phyloP scores from a whole-genome alignment of 2,797 vertebrate genomes.

The Lycodopsis pacificus region DNA sequence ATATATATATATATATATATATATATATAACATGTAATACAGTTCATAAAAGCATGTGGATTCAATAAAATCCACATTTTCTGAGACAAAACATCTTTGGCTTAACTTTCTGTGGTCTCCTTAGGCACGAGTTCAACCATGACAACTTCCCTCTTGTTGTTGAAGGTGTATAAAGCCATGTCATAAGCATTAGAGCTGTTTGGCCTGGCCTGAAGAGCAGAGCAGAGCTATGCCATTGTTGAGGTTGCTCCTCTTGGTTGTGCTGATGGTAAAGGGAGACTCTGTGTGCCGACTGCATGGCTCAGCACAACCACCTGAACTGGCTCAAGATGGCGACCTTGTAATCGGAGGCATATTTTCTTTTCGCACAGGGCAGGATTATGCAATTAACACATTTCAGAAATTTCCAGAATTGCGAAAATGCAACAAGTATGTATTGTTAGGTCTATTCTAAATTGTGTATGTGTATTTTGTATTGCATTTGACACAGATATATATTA shows the following conservation, averaged over 20 bases:
- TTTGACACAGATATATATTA: background rate
- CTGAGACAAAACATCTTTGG: conserved; percentile 9
- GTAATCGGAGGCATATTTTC: conserved; percentile 86
- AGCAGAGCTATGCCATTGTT: conserved; percentile 68
- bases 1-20: too few species aligned
- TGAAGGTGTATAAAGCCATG: conserved; percentile 61
- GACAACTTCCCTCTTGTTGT: conserved; percentile 32
- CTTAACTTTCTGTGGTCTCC: conserved; percentile 27
- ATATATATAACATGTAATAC: background rate
- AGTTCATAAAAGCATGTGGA: background rate
- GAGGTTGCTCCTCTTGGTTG: conserved; percentile 60
- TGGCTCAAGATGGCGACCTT: conserved; percentile 79
- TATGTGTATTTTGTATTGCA: conserved; percentile 9
- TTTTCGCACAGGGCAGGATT: conserved; percentile 80
- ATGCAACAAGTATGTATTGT: conserved; percentile 81
- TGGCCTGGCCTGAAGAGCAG: conserved; percentile 20
- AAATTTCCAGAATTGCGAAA: conserved; percentile 70
- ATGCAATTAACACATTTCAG: conserved; percentile 74
- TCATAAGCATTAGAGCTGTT: background rate
- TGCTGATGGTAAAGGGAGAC: conserved; percentile 54
- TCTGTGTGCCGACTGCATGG: conserved; percentile 68
- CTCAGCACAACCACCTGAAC: conserved; percentile 70
- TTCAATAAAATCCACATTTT: conserved; percentile 22
- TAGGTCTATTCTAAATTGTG: background rate
- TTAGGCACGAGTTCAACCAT: conserved; percentile 41